Evolutionary conservation across 2,888 invertebrate species (phyloP), one percentile per base, ranked within the genome.

Genomic region (Agrilus cyanescens): DNA sequence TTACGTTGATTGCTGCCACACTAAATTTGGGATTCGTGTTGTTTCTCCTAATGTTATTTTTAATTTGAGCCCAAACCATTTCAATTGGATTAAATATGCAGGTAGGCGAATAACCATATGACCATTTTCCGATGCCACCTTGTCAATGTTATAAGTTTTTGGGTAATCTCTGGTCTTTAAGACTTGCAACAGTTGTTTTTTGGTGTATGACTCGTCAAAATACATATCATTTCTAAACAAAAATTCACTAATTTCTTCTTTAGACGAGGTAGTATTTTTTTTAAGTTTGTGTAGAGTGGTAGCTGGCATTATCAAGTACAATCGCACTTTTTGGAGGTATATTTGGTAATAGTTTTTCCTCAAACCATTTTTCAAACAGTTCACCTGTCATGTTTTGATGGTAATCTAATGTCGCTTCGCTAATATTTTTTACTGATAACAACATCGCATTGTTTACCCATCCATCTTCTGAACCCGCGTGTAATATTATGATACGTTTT

Each of bases 391-490:
- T n/a, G n/a, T n/a, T n/a, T n/a, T n/a, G n/a, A n/a, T n/a, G 50
- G 15, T 49, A 43, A 38, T 47, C 47, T 16, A 40, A 32, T 15
- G 20, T 37, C 29, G 36, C 32, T 13, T 46, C 33, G 34, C 14
- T 20, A 12, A 45, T 29, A 37, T 41, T 39, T 41, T 50, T 51
- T 13, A 43, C 49, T 10, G 48, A 49, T 20, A 50, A 30, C 15
- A 50, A 33, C 14, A 50, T 42, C 29, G 40, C 38, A 40, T 50
- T 40, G 5, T 40, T 34, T 12, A 53, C 44, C 32, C 40, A 53
- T 25, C 52, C 53, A 10, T 47, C 38, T 44, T 50, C 39, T 32
- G 32, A 32, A 33, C 50, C 52, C 10, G 47, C 52, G 40, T 53
- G 50, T 6, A 52, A 32, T 39, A 52, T 49, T 8, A 47, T 48